Conservation (phyloP, 1,140 invertebrate species). For the Musca vetustissima region DNA sequence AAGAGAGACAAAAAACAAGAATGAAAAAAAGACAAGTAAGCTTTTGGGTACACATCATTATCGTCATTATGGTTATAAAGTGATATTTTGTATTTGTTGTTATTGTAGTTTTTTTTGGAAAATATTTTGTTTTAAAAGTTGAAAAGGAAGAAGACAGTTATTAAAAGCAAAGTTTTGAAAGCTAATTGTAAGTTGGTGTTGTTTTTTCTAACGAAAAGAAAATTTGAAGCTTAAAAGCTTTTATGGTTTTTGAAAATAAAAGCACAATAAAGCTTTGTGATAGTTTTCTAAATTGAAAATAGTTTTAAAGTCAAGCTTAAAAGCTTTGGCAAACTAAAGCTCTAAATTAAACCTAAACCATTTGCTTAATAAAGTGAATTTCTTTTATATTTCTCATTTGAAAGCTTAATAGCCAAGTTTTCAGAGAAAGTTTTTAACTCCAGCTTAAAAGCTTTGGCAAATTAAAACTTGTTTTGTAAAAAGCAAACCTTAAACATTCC, state of each 20-base stretch:
- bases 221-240: not conserved
- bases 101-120: not conserved
- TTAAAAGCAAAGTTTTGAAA: slow-evolving; percentile 12
- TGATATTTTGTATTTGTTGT: no score
- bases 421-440: no score
- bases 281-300: not conserved
- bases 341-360: no score
- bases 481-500: no score
- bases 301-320: no score
- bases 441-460: no score
- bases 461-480: no score
- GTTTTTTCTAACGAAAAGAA: not conserved
- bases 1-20: slow-evolving; percentile 34
- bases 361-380: no score
- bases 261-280: slow-evolving; percentile 8
- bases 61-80: not conserved
- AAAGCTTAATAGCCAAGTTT: no score
- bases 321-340: no score
- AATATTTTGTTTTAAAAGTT: not conserved
- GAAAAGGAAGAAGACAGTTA: not conserved
- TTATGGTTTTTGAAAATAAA: not conserved
- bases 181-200: not conserved
- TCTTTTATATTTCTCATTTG: no score
- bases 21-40: slow-evolving; percentile 32
- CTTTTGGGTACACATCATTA: not conserved